These are phyloP conservation scores for Copidosoma floridanum DNA, from an alignment of 1,140 invertebrate species.

Conservation along the genomic window DNA sequence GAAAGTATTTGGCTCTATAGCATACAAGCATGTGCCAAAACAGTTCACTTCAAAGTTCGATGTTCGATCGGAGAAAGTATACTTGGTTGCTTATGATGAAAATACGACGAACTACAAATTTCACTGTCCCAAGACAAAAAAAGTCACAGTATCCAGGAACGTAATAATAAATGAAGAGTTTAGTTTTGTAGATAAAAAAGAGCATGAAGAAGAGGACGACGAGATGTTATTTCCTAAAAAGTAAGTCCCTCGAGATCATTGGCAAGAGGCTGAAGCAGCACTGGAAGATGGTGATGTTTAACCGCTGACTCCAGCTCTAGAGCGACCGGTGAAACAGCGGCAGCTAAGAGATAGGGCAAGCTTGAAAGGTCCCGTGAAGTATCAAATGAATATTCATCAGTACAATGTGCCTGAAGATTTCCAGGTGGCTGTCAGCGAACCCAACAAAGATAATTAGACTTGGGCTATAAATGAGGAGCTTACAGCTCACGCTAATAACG, in stretches of 20 bases:
- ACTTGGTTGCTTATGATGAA: not conserved
- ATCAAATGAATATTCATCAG: not conserved
- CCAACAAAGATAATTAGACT: not conserved
- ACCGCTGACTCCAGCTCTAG: too few relatives aligned
- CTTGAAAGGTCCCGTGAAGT: not conserved
- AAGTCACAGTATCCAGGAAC: not conserved
- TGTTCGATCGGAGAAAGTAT: not conserved
- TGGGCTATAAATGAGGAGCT: not conserved
- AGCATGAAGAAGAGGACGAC: not conserved
- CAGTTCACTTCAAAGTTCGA: slow-evolving; percentile 30
- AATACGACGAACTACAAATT: not conserved
- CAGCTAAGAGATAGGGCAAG: not conserved
- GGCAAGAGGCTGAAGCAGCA: too few relatives aligned
- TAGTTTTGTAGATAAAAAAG: too few relatives aligned
- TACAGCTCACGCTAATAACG: not conserved
- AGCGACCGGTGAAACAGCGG: too few relatives aligned
- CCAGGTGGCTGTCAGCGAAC: not conserved
- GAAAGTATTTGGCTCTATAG: slow-evolving; percentile 25
- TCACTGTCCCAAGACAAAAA: not conserved
- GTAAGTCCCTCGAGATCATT: too few relatives aligned
- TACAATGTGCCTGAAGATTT: not conserved
- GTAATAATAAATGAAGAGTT: not conserved
- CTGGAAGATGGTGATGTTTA: too few relatives aligned
- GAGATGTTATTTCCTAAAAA: not conserved
- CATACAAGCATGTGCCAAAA: slow-evolving; percentile 33